Base-by-base conservation (phyloP, 64 coral and sea anemone species). In the Porites australiensis region DNA sequence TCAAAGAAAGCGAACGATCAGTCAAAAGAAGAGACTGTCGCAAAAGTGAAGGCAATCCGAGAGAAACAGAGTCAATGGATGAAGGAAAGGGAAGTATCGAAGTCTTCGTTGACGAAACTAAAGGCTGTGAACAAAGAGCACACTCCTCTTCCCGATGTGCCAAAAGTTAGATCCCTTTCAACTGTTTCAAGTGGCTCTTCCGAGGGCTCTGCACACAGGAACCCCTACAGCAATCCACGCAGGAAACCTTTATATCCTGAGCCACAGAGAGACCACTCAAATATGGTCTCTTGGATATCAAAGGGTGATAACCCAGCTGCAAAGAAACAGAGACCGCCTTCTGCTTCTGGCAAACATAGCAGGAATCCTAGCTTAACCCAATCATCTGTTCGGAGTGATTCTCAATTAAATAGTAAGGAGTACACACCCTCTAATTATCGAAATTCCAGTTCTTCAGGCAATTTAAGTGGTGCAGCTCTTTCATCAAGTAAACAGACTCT, bases 1-100 rank as follows among this genome's bases (percentile, higher is more conserved):
- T 59, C 62, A 0, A 87, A 44, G 9, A 90, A 81, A 94, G 88
- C 80, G 20, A 59, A 78, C 44, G 82, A 79, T 37, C 27, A 37
- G 10, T 23, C 72, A 7, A 89, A 89, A 21, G 94, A 93, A 50
- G 88, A 91, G 57, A 94, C 94, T 4, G 77, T 74, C 44, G 91
- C 94, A 73, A 99, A 99, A 92, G 91, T 96, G 15, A 70, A 89
- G 16, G 67, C 82, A 67, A 94, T 99, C 3, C 90, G 90, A 22
- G 91, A 99, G 69, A 91, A 92, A 87, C 98, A 99, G 66, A 89
- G 73, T 71, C 77, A 88, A 6, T 99, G 98, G 98, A 96, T 99
- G 94, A 90, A 79, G 82, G 88, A 99, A 51, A 75, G 98, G 82
- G 98, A 99, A 63, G 88, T 63, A 2, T 86, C 91, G 1, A 95